Evolutionary conservation across 2,888 invertebrate species (phyloP), one percentile per base, ranked within the genome.

Genomic region (Drosophila borealis): DNA sequence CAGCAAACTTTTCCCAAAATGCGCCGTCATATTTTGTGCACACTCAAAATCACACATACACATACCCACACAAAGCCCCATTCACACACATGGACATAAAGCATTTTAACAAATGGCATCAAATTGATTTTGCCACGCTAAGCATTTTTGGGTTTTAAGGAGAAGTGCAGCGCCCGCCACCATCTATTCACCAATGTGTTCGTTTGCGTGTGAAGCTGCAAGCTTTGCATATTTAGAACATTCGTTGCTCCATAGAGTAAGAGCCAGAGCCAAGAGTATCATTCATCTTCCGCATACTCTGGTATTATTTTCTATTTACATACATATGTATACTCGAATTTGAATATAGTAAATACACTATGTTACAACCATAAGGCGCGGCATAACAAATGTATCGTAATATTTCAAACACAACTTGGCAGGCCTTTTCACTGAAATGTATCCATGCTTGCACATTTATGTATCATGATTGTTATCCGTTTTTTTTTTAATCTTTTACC

Each of bases 31-130:
- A 78, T 74, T 76, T 78, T 71, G 77, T 84, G 84, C 81, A 49
- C 80, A 60, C 62, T 29, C 51, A 41, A 34, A 50, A 50, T 41
- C 51, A 33, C 46, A 48, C 51, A 45, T 45, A 14, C 53, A 39
- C 49, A 48, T 46, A 56, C 42, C 50, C 44, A 54, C 9, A 50
- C 29, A 46, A 62, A 19, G 42, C 17, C 4, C 19, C 41, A 39
- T 42, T 11, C 39, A 17, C 45, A 25, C 21, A 53, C 41, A 41
- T 46, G 39, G 48, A 34, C 19, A 67, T 59, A 71, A 82, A 80
- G 81, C 77, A 69, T 79, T 83, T 79, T 76, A 82, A 83, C 79
- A 83, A 83, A 86, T 81, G 83, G 86, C 83, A 80, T 80, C 80
- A 84, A 84, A 84, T 84, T 86, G 84, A 84, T 86, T 84, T 83